Evolutionary conservation across 2,113 vertebrate genomes (phyloP).

Genomic region (Lepisosteus oculatus): DNA sequence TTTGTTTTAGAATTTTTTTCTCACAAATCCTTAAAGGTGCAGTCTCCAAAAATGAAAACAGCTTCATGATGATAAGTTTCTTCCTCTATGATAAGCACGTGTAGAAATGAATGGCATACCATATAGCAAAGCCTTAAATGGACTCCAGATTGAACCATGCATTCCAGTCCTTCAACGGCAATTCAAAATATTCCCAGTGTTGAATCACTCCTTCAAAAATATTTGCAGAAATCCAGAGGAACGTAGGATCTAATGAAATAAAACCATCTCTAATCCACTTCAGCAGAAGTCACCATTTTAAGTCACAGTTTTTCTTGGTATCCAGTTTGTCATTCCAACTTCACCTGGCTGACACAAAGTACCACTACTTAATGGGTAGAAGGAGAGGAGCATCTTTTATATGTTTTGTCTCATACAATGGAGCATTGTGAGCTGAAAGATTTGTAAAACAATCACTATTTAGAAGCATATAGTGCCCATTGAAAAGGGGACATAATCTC

Average conservation of each 20-base stretch:
- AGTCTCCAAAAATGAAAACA: not conserved
- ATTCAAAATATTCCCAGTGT: not conserved
- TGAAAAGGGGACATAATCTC: constrained; percentile 42
- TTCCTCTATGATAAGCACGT: too few species aligned
- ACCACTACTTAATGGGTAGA: constrained; percentile 9
- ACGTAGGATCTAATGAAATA: not conserved
- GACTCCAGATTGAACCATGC: not conserved
- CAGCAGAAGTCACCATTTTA: not conserved
- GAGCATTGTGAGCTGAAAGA: constrained; percentile 61
- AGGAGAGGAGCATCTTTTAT: constrained; percentile 58
- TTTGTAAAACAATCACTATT: constrained; percentile 61
- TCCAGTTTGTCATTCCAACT: constrained; percentile 14
- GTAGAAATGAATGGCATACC: not conserved
- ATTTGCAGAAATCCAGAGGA: not conserved
- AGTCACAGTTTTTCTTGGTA: constrained; percentile 6
- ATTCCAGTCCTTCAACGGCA: not conserved
- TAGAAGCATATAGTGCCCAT: constrained; percentile 54
- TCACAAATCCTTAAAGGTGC: too few species aligned
- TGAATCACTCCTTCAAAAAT: not conserved
- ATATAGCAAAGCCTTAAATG: not conserved
- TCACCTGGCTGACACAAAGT: constrained; percentile 37
- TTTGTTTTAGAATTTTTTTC: too few species aligned
- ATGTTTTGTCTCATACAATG: constrained; percentile 69
- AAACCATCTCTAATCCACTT: not conserved
- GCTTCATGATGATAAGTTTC: not conserved